Evolutionary conservation across 2,888 invertebrate genomes (phyloP).

Genomic region (Harpalus rufipes): DNA sequence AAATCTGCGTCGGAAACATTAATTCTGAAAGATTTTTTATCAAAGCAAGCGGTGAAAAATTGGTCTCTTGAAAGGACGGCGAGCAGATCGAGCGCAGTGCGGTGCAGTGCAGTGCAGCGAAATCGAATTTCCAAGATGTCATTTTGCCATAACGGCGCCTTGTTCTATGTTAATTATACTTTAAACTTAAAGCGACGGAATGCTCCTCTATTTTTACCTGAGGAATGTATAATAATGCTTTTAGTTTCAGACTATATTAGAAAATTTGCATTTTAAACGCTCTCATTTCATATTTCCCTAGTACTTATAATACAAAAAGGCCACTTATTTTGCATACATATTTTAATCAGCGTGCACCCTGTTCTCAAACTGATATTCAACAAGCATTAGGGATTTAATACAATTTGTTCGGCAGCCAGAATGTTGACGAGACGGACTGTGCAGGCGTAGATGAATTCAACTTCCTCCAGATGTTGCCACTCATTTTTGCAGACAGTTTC

Average conservation of each 20-base stretch:
- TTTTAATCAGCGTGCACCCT: conserved; percentile 45
- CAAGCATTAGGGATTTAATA: conserved; percentile 27
- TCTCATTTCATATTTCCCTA: conserved; percentile 59
- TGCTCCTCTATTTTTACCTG: conserved; percentile 64
- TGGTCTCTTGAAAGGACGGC: conserved; percentile 41
- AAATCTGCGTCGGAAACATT: conserved; percentile 59
- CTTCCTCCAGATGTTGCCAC: conserved; percentile 52
- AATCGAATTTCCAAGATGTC: conserved; percentile 62
- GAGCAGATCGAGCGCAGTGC: conserved; percentile 4
- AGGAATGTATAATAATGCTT: conserved; percentile 62
- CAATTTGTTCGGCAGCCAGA: conserved; percentile 18
- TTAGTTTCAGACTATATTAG: conserved; percentile 64
- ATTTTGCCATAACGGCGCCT: conserved; percentile 49
- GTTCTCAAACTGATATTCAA: conserved; percentile 33
- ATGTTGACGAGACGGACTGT: neutral
- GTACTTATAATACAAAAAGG: conserved; percentile 39
- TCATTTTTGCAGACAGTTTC: conserved; percentile 51
- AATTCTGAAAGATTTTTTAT: conserved; percentile 63
- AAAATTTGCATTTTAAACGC: conserved; percentile 66
- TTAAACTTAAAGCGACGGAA: conserved; percentile 58
- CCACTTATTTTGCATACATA: conserved; percentile 64
- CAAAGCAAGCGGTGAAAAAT: conserved; percentile 56
- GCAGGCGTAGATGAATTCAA: conserved; percentile 16
- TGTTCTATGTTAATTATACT: conserved; percentile 66
- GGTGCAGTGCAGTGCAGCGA: neutral